Conservation (phyloP, 2,113 vertebrate genomes). For the Harpagus bidentatus region DNA sequence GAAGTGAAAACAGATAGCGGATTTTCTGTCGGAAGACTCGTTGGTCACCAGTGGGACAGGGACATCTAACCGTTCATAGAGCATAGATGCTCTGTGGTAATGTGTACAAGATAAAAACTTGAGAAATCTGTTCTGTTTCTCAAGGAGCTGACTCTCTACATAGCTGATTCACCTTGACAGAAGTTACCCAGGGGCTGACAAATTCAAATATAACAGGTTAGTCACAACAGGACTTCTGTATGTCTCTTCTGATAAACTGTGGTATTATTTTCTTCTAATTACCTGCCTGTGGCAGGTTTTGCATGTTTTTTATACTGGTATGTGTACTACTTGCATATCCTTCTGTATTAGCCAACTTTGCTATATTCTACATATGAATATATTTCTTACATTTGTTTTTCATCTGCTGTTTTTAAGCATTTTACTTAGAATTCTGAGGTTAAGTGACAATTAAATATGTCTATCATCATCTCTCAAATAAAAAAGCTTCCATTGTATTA, state of each 20-base stretch:
- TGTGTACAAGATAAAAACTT: neutral
- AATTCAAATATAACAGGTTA: slow-evolving; percentile 12
- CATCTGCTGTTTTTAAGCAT: neutral
- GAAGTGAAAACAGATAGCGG: neutral
- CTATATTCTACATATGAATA: neutral
- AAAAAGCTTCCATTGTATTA: neutral
- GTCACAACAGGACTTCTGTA: neutral
- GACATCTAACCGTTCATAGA: neutral
- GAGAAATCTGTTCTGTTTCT: neutral
- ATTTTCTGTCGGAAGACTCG: neutral
- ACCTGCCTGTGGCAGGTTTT: slow-evolving; percentile 8
- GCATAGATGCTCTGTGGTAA: neutral
- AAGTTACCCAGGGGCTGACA: neutral
- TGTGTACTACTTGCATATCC: neutral
- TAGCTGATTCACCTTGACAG: neutral
- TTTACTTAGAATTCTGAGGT: neutral
- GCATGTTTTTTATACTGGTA: neutral
- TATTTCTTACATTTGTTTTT: neutral
- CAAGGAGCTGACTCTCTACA: neutral
- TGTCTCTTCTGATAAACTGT: neutral
- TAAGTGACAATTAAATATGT: neutral
- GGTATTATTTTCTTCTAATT: neutral
- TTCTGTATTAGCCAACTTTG: neutral
- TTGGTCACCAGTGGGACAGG: neutral
- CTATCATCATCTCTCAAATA: neutral